Percentiles rank a stretch among this genome's conserved stretches.
Evolutionary conservation across 2,797 vertebrate genomes (phyloP).

Genomic region (Anisognathus igniventris): DNA sequence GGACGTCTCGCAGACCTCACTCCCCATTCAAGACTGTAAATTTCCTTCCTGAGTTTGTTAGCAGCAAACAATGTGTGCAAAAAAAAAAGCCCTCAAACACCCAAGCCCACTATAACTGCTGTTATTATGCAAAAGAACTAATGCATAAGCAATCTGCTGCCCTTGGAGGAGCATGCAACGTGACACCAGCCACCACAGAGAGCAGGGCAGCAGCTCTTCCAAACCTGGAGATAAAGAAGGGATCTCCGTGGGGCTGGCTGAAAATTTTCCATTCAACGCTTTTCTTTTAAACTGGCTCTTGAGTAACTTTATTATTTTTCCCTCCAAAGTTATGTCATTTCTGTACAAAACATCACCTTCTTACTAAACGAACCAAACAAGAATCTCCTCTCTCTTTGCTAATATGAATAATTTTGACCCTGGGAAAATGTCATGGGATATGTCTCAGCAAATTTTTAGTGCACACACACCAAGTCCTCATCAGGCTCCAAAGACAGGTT

Average conservation of each 20-base stretch:
- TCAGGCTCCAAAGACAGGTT: not conserved
- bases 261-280: not conserved
- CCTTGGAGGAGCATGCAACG: not conserved
- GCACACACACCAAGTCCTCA: not conserved
- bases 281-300: not conserved
- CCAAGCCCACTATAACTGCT: not conserved
- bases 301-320: not conserved
- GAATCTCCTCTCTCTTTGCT: conserved; percentile 24
- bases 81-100: not conserved
- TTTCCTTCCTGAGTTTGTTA: conserved; percentile 69
- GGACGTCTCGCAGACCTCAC: not conserved
- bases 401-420: conserved; percentile 5
- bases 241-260: not conserved
- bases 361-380: conserved; percentile 32
- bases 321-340: not conserved
- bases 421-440: conserved; percentile 35
- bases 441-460: not conserved
- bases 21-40: conserved; percentile 48
- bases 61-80: conserved; percentile 9
- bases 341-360: not conserved
- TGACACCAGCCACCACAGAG: not conserved
- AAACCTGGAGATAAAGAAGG: not conserved
- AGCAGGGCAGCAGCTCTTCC: not conserved
- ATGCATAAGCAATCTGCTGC: not conserved
- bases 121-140: conserved; percentile 12